phyloP scores from a whole-genome alignment of 2,113 vertebrate species.

The Calyptomena viridis region DNA sequence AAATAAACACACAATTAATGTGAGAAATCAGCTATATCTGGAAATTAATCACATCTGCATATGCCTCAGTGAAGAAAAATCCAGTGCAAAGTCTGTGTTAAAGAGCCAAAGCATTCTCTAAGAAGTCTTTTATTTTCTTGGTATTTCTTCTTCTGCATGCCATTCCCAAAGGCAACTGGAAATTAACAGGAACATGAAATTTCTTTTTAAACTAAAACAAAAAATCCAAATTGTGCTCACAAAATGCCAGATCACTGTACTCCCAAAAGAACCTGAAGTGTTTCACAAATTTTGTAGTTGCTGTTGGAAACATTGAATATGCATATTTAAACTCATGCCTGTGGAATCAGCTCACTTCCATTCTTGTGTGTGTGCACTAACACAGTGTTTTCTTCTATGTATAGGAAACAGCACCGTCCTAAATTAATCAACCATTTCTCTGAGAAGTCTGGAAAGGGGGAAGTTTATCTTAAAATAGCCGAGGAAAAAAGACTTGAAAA shows the following conservation, averaged over 20 bases:
- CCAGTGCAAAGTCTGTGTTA: neutral
- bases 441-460: neutral
- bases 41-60: neutral
- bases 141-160: neutral
- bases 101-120: neutral
- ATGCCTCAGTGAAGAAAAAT: neutral
- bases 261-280: neutral
- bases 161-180: neutral
- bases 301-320: neutral
- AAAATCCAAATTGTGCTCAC: accelerated
- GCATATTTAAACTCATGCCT: neutral
- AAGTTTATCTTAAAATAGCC: neutral
- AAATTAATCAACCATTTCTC: neutral
- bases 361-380: neutral
- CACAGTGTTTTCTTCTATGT: neutral
- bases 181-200: neutral
- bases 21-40: neutral
- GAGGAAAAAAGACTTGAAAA: neutral
- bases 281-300: neutral
- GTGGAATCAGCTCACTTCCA: neutral
- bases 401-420: neutral
- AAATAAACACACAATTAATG: neutral
- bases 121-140: neutral
- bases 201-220: neutral
- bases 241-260: neutral